Evolutionary conservation across 2,888 invertebrate species (phyloP).

Genomic region (Perithous albicinctus): DNA sequence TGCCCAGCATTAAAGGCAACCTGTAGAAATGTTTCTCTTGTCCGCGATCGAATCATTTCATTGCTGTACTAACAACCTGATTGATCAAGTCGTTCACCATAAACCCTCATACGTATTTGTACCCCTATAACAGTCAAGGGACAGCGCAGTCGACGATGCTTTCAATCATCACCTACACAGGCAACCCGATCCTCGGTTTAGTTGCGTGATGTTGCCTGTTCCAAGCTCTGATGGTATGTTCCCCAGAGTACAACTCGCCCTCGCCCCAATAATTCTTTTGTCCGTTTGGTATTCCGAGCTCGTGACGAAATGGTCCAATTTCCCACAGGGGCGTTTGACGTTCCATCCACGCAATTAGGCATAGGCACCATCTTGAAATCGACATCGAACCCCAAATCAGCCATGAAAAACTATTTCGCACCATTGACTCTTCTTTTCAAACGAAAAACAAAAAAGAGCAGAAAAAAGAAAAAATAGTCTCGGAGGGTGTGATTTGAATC

Average conservation of each 20-base stretch:
- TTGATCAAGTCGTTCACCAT: neutral
- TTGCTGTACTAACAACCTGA: neutral
- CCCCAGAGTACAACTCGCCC: conserved; percentile 1
- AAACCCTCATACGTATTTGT: conserved; percentile 6
- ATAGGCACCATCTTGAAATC: conserved; percentile 1
- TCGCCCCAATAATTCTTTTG: conserved; percentile 11
- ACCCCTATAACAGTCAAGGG: neutral
- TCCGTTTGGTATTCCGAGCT: conserved; percentile 13
- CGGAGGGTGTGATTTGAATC: conserved; percentile 15
- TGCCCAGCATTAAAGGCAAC: neutral
- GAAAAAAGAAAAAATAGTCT: neutral
- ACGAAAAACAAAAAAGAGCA: neutral
- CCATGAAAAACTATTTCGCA: neutral
- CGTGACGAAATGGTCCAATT: conserved; percentile 5
- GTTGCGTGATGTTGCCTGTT: neutral
- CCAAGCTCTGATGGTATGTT: neutral
- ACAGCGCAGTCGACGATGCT: conserved; percentile 7
- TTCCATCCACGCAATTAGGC: conserved; percentile 8
- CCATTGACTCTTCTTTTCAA: conserved; percentile 7
- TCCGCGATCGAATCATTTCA: neutral
- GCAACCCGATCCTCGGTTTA: neutral
- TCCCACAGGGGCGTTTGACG: neutral
- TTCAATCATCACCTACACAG: conserved; percentile 3
- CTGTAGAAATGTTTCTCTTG: neutral
- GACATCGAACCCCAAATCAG: conserved; percentile 1